These are phyloP conservation scores for Lobophora halterata DNA, from an alignment of 2,888 invertebrate species.

Conservation along the genomic window DNA sequence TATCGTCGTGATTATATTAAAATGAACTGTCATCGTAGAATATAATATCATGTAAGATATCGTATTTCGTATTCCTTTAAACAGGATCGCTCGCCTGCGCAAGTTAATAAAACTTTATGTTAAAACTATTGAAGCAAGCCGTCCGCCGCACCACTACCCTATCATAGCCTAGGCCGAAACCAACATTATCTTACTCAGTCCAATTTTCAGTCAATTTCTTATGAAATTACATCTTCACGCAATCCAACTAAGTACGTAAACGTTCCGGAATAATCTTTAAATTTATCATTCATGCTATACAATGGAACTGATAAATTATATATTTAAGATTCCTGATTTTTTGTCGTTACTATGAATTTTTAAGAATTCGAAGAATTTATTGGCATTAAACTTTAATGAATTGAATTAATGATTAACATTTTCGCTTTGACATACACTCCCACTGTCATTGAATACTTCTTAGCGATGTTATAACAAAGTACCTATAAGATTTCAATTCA, in stretches of 20 bases:
- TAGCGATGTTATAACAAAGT: no score
- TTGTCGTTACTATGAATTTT: no score
- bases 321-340: no score
- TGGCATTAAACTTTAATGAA: conserved; percentile 38
- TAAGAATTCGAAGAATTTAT: no score
- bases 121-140: conserved; percentile 64
- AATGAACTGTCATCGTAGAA: conserved; percentile 24
- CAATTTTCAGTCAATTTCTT: conserved; percentile 79
- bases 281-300: conserved; percentile 32
- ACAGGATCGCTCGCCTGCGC: conserved; percentile 48
- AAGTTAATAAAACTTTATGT: conserved; percentile 47
- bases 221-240: conserved; percentile 70
- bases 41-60: conserved; percentile 15
- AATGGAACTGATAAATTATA: no score
- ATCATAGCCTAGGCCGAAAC: conserved; percentile 75
- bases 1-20: conserved; percentile 8
- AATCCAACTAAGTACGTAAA: conserved; percentile 71
- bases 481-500: conserved; percentile 28
- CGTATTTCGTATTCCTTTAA: conserved; percentile 13
- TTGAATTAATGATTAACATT: neutral
- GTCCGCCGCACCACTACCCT: conserved; percentile 71
- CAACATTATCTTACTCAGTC: conserved; percentile 77
- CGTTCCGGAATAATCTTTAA: conserved; percentile 51
- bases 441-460: no score
- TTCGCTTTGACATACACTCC: no score